These are phyloP conservation scores for Pristionchus mayeri DNA, from an alignment of 2,888 invertebrate species.

Conservation along the genomic window DNA sequence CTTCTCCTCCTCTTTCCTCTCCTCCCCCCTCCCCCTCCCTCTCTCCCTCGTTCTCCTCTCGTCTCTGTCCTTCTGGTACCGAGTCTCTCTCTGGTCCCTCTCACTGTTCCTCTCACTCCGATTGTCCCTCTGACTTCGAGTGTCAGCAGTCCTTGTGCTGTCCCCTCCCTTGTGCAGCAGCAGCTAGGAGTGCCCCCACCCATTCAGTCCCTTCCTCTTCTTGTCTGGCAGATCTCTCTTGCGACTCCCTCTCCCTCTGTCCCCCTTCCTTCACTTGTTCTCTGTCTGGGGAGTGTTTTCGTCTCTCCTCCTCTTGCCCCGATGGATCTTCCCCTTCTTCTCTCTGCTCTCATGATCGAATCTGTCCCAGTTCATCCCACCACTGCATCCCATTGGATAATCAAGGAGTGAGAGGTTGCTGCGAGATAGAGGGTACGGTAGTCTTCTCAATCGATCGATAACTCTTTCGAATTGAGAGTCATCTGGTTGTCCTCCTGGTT, in stretches of 20 bases:
- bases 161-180: neutral
- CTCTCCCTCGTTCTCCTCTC: neutral
- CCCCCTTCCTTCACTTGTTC: slow-evolving; percentile 66
- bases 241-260: slow-evolving; percentile 59
- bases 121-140: slow-evolving; percentile 53
- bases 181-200: slow-evolving; percentile 3
- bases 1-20: neutral
- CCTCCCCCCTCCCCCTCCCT: no score
- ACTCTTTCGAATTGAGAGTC: neutral
- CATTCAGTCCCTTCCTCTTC: slow-evolving; percentile 52
- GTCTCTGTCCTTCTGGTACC: slow-evolving; percentile 51
- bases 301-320: slow-evolving; percentile 59
- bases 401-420: slow-evolving; percentile 24
- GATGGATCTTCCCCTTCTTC: slow-evolving; percentile 64
- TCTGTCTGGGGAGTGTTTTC: slow-evolving; percentile 60
- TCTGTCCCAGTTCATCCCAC: slow-evolving; percentile 64
- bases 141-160: slow-evolving; percentile 54
- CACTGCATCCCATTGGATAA: slow-evolving; percentile 53
- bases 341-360: slow-evolving; percentile 55
- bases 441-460: neutral
- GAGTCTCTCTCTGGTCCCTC: slow-evolving; percentile 50
- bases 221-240: slow-evolving; percentile 56
- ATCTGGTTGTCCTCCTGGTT: slow-evolving; percentile 57
- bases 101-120: slow-evolving; percentile 42
- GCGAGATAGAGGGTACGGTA: slow-evolving; percentile 27